phyloP scores from a whole-genome alignment of 2,888 invertebrate species.

The Muscina levida region DNA sequence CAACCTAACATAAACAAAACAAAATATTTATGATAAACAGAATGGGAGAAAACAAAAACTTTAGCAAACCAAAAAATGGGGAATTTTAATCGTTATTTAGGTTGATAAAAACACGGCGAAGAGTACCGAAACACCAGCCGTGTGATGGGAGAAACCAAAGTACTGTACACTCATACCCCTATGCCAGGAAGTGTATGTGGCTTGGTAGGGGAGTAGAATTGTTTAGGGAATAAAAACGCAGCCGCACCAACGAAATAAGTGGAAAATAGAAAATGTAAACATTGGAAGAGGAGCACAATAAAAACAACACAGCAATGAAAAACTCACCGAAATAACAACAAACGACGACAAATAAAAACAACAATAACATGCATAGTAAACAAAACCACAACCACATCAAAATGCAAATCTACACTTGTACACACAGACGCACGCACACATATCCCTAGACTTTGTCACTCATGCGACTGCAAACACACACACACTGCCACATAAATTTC shows the following conservation, averaged over 20 bases:
- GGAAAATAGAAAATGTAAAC: slow-evolving; percentile 28
- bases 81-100: slow-evolving; percentile 21
- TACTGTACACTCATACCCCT: too few relatives aligned
- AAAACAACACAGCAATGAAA: neutral
- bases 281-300: neutral
- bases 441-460: neutral
- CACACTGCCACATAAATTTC: neutral
- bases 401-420: slow-evolving; percentile 41
- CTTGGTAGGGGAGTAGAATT: neutral
- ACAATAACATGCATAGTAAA: slow-evolving; percentile 34
- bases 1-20: slow-evolving; percentile 47
- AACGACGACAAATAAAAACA: slow-evolving; percentile 28
- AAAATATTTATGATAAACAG: slow-evolving; percentile 57
- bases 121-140: neutral
- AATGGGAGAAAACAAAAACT: neutral
- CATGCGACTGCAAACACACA: slow-evolving; percentile 11
- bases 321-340: slow-evolving; percentile 17
- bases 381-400: slow-evolving; percentile 50
- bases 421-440: slow-evolving; percentile 20
- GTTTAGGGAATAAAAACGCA: too few relatives aligned
- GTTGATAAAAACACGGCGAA: neutral
- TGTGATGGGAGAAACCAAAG: too few relatives aligned
- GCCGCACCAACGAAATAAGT: neutral
- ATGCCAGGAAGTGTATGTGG: too few relatives aligned
- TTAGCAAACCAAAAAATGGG: neutral